Conservation (phyloP, 2,888 invertebrate genomes). For the Leucophora obtusa region DNA sequence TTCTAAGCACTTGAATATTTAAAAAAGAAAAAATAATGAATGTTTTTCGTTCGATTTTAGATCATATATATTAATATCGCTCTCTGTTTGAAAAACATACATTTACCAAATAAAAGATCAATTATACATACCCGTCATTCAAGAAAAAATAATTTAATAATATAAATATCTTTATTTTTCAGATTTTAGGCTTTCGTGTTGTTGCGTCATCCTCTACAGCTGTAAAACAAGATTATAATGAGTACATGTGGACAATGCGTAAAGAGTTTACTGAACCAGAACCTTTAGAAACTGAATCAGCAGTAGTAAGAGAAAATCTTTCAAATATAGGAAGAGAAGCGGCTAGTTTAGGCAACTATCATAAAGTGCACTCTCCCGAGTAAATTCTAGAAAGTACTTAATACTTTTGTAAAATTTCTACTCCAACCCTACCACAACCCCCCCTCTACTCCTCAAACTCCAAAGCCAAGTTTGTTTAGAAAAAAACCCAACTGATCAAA, state of each 20-base stretch:
- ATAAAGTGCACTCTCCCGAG: constrained; percentile 78
- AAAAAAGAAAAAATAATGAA: too few species aligned
- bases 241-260: constrained; percentile 96
- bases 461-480: constrained; percentile 57
- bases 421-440: constrained; percentile 13
- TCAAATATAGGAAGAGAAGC: constrained; percentile 82
- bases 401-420: constrained; percentile 36
- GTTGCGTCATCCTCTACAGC: constrained; percentile 92
- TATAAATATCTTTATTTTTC: not conserved
- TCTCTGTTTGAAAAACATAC: too few species aligned
- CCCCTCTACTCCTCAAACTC: constrained; percentile 41
- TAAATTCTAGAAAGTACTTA: constrained; percentile 67
- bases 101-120: too few species aligned
- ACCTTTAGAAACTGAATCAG: constrained; percentile 80
- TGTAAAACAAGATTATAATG: constrained; percentile 92
- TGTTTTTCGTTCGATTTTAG: too few species aligned
- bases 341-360: constrained; percentile 76
- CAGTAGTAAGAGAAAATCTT: constrained; percentile 82
- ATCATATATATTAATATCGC: too few species aligned
- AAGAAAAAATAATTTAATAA: too few species aligned
- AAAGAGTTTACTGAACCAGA: constrained; percentile 89
- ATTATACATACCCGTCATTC: too few species aligned
- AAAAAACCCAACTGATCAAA: constrained; percentile 29
- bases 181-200: constrained; percentile 92
- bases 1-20: too few species aligned